These are phyloP conservation scores for Phrynocephalus forsythii DNA, from an alignment of 2,797 vertebrate species.

Conservation along the genomic window DNA sequence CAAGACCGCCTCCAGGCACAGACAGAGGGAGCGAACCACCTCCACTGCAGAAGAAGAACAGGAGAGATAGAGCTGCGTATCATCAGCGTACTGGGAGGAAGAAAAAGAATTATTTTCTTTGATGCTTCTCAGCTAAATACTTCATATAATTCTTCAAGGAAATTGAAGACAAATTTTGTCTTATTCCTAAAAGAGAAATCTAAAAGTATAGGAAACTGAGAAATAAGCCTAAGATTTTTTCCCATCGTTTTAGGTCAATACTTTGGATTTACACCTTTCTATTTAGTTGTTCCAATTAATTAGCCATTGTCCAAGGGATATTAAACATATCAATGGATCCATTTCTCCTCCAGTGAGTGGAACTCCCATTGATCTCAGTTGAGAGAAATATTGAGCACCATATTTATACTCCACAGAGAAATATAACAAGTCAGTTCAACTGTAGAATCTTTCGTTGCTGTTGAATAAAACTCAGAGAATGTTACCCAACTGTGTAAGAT, in stretches of 20 bases:
- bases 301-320: slow-evolving; percentile 31
- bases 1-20: too few relatives aligned
- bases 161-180: not conserved
- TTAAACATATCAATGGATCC: slow-evolving; percentile 25
- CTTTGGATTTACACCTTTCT: slow-evolving; percentile 21
- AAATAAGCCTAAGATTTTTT: slow-evolving; percentile 12
- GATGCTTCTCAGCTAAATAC: not conserved
- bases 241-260: slow-evolving; percentile 16
- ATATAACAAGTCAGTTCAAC: slow-evolving; percentile 13
- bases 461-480: not conserved
- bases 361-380: slow-evolving; percentile 21
- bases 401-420: slow-evolving; percentile 27
- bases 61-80: too few relatives aligned
- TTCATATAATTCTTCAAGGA: not conserved
- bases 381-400: slow-evolving; percentile 11
- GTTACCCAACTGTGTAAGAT: not conserved
- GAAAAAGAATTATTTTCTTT: not conserved
- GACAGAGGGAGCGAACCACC: too few relatives aligned
- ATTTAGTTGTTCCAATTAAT: slow-evolving; percentile 40
- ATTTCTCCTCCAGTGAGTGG: slow-evolving; percentile 19
- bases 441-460: slow-evolving; percentile 22
- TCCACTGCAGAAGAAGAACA: too few relatives aligned
- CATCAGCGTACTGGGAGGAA: too few relatives aligned
- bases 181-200: not conserved
- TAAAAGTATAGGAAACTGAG: slow-evolving; percentile 25